Percentiles rank a stretch among this genome's conserved stretches.
Conservation (phyloP, 2,113 vertebrate species). For the Rhodinocichla rosea region DNA sequence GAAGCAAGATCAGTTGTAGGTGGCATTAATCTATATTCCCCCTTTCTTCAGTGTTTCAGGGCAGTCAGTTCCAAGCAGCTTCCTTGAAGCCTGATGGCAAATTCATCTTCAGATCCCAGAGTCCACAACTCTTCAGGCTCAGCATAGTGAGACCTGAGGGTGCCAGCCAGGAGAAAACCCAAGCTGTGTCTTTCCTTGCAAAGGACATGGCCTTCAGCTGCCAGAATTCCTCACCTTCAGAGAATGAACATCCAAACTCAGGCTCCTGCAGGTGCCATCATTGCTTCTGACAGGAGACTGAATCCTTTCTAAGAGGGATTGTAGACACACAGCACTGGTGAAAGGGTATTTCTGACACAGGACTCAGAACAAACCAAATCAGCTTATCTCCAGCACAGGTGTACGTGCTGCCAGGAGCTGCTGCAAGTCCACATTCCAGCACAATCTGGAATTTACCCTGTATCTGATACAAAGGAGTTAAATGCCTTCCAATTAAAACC, state of each 20-base stretch:
- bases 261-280: background rate
- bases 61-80: background rate
- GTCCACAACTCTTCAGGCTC: background rate
- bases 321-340: background rate
- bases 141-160: background rate
- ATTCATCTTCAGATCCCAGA: background rate
- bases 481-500: background rate
- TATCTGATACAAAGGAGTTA: background rate
- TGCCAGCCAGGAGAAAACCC: background rate
- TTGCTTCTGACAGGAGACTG: background rate
- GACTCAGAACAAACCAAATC: background rate
- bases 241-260: background rate
- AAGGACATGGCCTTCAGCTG: background rate
- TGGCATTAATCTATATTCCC: background rate
- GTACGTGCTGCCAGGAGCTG: rapidly evolving
- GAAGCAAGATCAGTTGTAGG: background rate
- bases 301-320: background rate
- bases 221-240: background rate
- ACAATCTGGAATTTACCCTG: background rate
- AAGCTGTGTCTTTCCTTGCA: background rate
- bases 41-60: background rate
- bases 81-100: background rate
- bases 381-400: background rate
- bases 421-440: background rate
- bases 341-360: background rate